Evolutionary conservation across 2,888 invertebrate genomes (phyloP).

Genomic region (Chaitophorus viminalis): DNA sequence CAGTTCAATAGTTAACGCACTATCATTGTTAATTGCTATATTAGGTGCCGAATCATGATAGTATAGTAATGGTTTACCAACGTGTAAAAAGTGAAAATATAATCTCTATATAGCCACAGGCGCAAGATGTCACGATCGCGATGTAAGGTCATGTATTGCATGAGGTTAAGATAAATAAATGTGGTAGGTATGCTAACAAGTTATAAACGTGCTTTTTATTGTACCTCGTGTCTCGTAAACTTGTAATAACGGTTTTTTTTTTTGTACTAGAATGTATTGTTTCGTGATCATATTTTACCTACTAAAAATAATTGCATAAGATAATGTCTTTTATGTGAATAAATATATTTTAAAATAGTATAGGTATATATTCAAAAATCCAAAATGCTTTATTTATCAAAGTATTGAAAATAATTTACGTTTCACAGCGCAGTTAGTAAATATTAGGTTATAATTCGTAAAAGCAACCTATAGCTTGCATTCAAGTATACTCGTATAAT

Average conservation of each 20-base stretch:
- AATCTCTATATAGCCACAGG: constrained; percentile 48
- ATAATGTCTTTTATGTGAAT: background rate
- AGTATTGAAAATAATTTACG: background rate
- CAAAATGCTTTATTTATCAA: background rate
- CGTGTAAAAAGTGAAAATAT: constrained; percentile 57
- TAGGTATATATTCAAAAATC: background rate
- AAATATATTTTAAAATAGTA: background rate
- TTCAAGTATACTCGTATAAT: background rate
- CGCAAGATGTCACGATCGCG: constrained; percentile 42
- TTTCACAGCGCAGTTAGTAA: background rate
- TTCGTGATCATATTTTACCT: constrained; percentile 6
- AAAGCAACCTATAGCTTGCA: too few species aligned
- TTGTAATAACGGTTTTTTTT: constrained; percentile 42
- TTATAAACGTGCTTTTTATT: constrained; percentile 14
- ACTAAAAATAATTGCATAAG: background rate
- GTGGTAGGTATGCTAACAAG: constrained; percentile 28
- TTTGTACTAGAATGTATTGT: background rate
- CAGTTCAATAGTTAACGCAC: too few species aligned
- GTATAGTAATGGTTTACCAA: constrained; percentile 11
- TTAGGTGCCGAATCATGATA: background rate
- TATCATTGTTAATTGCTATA: background rate
- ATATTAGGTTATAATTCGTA: background rate
- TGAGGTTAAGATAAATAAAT: constrained; percentile 35
- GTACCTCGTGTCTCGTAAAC: constrained; percentile 14
- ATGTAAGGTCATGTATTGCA: constrained; percentile 54